Conservation (phyloP, 2,888 invertebrate genomes). For the Eupithecia inturbata region DNA sequence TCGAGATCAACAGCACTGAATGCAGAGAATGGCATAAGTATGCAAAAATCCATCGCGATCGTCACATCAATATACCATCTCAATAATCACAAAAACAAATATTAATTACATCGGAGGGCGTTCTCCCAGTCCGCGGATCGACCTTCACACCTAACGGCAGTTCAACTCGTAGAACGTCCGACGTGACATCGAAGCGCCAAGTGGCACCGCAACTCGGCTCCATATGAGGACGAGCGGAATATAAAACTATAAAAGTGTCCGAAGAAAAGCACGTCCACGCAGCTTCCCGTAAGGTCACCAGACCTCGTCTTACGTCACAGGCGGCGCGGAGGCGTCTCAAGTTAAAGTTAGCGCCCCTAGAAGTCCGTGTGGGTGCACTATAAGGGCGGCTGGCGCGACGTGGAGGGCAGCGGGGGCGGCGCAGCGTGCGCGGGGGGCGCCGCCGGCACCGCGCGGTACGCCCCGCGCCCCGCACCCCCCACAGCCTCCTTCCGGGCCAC, state of each 20-base stretch:
- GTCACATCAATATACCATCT: constrained; percentile 11
- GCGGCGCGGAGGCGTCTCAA: background rate
- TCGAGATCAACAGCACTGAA: constrained; percentile 28
- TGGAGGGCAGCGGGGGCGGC: constrained; percentile 45
- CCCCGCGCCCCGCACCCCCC: constrained; percentile 38
- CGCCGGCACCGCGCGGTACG: constrained; percentile 50
- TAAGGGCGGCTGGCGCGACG: constrained; percentile 66
- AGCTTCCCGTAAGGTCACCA: background rate
- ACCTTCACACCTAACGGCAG: background rate
- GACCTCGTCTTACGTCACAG: background rate
- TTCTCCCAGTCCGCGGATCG: background rate
- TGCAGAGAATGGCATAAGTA: constrained; percentile 30
- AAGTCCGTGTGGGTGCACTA: constrained; percentile 68
- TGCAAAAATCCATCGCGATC: constrained; percentile 23
- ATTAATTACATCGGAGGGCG: background rate
- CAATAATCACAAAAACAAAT: constrained; percentile 9
- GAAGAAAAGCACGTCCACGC: background rate
- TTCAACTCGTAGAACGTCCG: background rate
- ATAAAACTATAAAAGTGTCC: constrained; percentile 50
- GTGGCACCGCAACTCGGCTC: background rate
- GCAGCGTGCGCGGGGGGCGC: constrained; percentile 55
- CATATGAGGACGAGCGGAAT: constrained; percentile 15
- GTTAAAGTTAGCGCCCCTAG: constrained; percentile 35
- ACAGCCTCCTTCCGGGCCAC: constrained; percentile 46
- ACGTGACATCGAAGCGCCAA: background rate